Conservation (phyloP, 2,888 invertebrate genomes). For the Drosophila kokeensis region DNA sequence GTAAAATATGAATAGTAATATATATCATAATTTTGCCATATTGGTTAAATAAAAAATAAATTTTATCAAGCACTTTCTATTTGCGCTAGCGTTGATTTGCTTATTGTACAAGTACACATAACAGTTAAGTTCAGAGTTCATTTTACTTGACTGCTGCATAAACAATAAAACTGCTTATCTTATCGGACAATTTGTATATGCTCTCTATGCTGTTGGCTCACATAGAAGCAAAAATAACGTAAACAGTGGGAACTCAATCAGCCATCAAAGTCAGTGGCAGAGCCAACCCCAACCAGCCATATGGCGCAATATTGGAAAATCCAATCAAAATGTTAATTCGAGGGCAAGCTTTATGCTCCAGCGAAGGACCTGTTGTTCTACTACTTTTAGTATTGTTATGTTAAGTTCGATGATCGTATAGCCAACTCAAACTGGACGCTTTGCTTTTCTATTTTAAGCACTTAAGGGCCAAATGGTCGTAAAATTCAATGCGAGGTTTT, state of each 20-base stretch:
- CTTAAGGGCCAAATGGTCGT: neutral
- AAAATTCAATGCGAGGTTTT: constrained; percentile 8
- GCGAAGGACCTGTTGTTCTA: constrained; percentile 33
- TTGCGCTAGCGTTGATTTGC: neutral
- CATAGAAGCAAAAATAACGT: constrained; percentile 32
- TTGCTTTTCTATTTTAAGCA: neutral
- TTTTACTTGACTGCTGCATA: constrained; percentile 16
- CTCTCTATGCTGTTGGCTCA: constrained; percentile 4
- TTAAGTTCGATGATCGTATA: constrained; percentile 33
- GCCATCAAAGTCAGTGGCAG: constrained; percentile 57
- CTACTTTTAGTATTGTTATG: constrained; percentile 45
- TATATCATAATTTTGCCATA: constrained; percentile 11
- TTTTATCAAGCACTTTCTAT: constrained; percentile 11
- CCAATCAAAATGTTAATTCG: constrained; percentile 80
- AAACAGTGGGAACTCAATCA: constrained; percentile 36
- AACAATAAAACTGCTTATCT: constrained; percentile 56
- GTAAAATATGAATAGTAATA: neutral
- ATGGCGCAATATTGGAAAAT: constrained; percentile 80
- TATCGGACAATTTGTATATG: constrained; percentile 48
- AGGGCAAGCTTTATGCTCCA: constrained; percentile 39
- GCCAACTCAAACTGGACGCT: constrained; percentile 11
- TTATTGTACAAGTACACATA: neutral
- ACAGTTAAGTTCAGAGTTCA: neutral
- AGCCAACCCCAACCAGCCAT: constrained; percentile 54
- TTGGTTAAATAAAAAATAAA: constrained; percentile 42